Conservation (phyloP, 2,113 vertebrate species). For the Toxostoma redivivum region DNA sequence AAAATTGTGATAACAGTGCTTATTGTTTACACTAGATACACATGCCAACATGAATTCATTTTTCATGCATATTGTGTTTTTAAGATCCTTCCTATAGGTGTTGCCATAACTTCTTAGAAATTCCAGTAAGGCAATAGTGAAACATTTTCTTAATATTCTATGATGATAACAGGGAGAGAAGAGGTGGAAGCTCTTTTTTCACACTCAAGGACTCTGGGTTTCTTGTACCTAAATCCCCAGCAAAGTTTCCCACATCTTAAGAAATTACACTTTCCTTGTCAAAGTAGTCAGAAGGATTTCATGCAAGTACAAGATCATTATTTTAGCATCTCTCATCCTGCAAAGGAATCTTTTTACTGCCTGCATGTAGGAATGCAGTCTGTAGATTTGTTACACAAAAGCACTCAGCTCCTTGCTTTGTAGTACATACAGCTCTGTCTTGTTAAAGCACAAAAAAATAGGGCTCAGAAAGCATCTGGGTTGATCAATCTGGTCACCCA, state of each 20-base stretch:
- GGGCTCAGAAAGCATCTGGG: not conserved
- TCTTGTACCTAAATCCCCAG: not conserved
- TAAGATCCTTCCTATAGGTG: not conserved
- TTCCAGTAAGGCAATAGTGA: not conserved
- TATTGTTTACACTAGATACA: not conserved
- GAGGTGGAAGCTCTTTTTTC: not conserved
- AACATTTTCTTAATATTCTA: not conserved
- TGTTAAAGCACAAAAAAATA: not conserved
- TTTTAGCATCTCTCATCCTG: not conserved
- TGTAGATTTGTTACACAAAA: not conserved
- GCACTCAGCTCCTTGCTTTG: not conserved
- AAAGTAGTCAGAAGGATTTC: slow-evolving; percentile 11
- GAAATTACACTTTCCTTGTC: slow-evolving; percentile 18
- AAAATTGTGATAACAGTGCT: not conserved
- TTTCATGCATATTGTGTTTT: not conserved
- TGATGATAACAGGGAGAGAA: slow-evolving; percentile 6
- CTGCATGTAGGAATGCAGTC: not conserved
- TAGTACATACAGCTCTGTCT: not conserved
- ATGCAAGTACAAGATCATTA: not conserved
- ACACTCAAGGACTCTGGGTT: not conserved
- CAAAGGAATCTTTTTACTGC: not conserved
- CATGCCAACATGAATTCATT: not conserved
- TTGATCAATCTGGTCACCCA: not conserved
- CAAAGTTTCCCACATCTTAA: slow-evolving; percentile 12
- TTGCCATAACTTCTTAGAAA: not conserved